phyloP scores from a whole-genome alignment of 2,113 vertebrate genomes.

The Telmatochromis brichardi region DNA sequence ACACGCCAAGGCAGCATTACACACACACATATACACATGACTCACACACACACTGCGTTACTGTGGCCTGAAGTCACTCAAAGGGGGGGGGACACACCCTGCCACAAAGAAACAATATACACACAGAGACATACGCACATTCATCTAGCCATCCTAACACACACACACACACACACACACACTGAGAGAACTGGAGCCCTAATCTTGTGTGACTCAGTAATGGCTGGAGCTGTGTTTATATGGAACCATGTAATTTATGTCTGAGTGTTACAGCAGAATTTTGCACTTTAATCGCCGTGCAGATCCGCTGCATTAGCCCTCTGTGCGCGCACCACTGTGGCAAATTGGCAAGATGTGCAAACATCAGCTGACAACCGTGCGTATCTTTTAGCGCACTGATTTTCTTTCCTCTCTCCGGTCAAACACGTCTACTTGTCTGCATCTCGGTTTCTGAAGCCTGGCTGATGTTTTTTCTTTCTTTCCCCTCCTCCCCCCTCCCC shows the following conservation, averaged over 20 bases:
- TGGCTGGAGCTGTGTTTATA: conserved; percentile 23
- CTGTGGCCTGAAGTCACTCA: conserved; percentile 65
- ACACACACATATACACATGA: conserved; percentile 21
- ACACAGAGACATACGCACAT: conserved; percentile 8
- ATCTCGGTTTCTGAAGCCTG: conserved; percentile 6
- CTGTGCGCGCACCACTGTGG: not conserved
- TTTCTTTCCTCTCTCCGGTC: not conserved
- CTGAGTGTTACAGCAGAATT: not conserved
- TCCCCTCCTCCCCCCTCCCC: not conserved
- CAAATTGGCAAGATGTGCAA: not conserved
- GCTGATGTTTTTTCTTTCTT: not conserved
- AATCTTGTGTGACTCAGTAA: conserved; percentile 49
- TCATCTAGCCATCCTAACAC: not conserved
- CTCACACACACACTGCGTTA: conserved; percentile 42
- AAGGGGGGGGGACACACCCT: conserved; percentile 50
- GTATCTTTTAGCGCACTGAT: not conserved
- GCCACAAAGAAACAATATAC: conserved; percentile 41
- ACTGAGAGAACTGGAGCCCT: conserved; percentile 6
- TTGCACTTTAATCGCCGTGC: not conserved
- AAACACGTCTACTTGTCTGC: conserved; percentile 34
- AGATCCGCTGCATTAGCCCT: not conserved
- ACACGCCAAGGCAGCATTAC: conserved; percentile 59
- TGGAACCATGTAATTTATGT: conserved; percentile 39
- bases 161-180: not conserved
- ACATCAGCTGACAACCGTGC: not conserved